A percentile compares a stretch with the other conserved stretches of the same genome.
These are phyloP conservation scores for Synergus umbraculus DNA, from an alignment of 2,888 invertebrate species.

Conservation along the genomic window DNA sequence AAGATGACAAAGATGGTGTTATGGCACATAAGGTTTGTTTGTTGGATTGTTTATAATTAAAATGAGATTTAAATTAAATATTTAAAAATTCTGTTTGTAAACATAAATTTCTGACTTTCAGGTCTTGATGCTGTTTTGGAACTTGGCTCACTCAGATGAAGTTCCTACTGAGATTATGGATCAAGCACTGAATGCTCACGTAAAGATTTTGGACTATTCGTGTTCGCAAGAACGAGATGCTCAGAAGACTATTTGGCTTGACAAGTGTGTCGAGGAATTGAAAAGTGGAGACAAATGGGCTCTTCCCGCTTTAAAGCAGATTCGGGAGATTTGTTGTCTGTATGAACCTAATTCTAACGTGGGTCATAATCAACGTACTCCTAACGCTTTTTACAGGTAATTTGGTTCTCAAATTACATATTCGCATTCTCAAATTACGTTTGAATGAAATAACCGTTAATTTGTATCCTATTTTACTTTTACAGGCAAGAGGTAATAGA, in stretches of 20 bases:
- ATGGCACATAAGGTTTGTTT: slow-evolving; percentile 94
- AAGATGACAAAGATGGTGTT: slow-evolving; percentile 98
- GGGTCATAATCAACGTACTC: slow-evolving; percentile 80
- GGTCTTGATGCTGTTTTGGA: slow-evolving; percentile 96
- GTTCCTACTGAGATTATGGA: slow-evolving; percentile 98
- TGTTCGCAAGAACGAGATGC: slow-evolving; percentile 98
- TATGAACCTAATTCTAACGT: slow-evolving; percentile 91
- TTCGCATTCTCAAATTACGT: background rate
- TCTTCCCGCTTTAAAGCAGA: slow-evolving; percentile 95
- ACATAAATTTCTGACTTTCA: slow-evolving; percentile 63
- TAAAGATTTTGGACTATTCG: slow-evolving; percentile 98
- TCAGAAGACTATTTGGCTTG: slow-evolving; percentile 96
- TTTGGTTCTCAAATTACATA: background rate
- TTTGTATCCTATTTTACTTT: slow-evolving; percentile 48
- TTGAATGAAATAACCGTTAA: background rate
- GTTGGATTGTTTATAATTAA: slow-evolving; percentile 38
- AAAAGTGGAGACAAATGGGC: slow-evolving; percentile 94
- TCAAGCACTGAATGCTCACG: slow-evolving; percentile 95
- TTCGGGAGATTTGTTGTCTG: slow-evolving; percentile 95
- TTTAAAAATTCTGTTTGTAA: slow-evolving; percentile 29
- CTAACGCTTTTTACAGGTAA: slow-evolving; percentile 80
- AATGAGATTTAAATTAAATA: slow-evolving; percentile 22
- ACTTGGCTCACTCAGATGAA: slow-evolving; percentile 96
- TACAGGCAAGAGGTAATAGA: slow-evolving; percentile 89
- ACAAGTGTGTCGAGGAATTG: slow-evolving; percentile 97